These are phyloP conservation scores for Iphiclides podalirius DNA, from an alignment of 2,888 invertebrate genomes.

Conservation along the genomic window DNA sequence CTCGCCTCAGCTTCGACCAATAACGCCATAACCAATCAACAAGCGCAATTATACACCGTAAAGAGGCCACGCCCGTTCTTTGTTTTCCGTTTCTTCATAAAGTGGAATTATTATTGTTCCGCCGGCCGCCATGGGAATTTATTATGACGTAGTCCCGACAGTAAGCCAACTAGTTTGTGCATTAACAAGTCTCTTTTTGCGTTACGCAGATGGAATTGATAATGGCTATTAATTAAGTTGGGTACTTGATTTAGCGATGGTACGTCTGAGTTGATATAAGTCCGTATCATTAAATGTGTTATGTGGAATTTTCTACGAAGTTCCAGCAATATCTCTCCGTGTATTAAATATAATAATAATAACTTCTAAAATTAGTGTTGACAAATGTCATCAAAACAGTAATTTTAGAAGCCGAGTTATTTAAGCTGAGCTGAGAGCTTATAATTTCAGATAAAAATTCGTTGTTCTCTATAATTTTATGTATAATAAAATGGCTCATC, in stretches of 20 bases:
- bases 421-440: too few species aligned
- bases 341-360: too few species aligned
- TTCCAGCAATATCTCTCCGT: too few species aligned
- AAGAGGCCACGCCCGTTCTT: conserved; percentile 22
- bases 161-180: not conserved
- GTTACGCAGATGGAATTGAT: not conserved
- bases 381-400: too few species aligned
- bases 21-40: conserved; percentile 22
- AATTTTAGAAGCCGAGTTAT: too few species aligned
- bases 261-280: not conserved
- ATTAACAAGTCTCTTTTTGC: conserved; percentile 3
- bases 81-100: conserved; percentile 20
- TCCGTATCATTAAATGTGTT: not conserved
- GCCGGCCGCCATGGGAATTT: conserved; percentile 2
- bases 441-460: too few species aligned
- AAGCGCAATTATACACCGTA: conserved; percentile 19
- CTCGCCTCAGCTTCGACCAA: conserved; percentile 13
- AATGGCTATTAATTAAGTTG: not conserved
- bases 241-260: not conserved
- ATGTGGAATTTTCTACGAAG: too few species aligned
- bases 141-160: not conserved
- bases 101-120: conserved; percentile 5
- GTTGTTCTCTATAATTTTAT: too few species aligned
- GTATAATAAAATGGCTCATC: too few species aligned
- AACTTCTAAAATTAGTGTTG: too few species aligned